Percentiles rank a stretch among this genome's conserved stretches.
Conservation (phyloP, 2,888 invertebrate species). For the Dendrolimus houi region DNA sequence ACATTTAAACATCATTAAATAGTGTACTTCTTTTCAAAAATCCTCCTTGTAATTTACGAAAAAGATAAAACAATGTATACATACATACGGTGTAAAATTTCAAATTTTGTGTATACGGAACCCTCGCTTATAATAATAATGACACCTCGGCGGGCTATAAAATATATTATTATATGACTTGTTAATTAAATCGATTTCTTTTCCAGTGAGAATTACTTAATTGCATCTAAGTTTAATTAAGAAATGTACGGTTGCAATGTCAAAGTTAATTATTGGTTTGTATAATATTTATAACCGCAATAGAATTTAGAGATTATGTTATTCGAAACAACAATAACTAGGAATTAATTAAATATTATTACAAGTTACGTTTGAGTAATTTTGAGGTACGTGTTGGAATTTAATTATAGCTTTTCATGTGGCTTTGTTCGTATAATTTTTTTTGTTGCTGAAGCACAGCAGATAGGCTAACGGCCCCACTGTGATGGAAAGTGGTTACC, state of each 20-base stretch:
- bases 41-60: no score
- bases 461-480: no score
- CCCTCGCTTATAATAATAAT: background rate
- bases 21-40: no score
- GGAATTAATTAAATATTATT: no score
- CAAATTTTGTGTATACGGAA: background rate
- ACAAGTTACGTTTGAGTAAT: no score
- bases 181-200: background rate
- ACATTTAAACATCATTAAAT: no score
- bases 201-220: background rate
- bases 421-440: no score
- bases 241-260: background rate
- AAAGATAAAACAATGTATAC: no score
- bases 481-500: no score
- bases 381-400: background rate
- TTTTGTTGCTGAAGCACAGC: no score
- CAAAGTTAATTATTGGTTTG: constrained; percentile 1
- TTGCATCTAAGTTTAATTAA: background rate
- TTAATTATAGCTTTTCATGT: no score
- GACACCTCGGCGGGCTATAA: background rate
- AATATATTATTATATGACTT: background rate
- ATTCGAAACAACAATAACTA: constrained; percentile 1
- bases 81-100: no score
- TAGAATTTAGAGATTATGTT: constrained; percentile 6
- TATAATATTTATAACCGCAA: constrained; percentile 7